Evolutionary conservation across 1,140 invertebrate genomes (phyloP), one percentile per base, ranked within the genome.

Genomic region (Drosophila simulans): DNA sequence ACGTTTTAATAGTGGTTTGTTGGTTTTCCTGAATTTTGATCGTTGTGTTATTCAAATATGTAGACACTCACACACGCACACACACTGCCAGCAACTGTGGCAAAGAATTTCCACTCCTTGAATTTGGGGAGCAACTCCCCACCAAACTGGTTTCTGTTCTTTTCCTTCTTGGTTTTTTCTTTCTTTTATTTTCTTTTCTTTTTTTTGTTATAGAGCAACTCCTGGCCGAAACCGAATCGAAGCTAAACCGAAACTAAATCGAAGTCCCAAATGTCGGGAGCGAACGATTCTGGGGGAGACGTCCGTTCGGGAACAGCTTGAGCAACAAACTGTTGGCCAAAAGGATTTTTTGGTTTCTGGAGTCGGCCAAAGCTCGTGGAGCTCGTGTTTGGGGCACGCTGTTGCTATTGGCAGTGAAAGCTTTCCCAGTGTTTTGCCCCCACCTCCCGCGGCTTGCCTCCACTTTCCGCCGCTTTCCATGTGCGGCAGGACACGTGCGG

Each of bases 241-340:
- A 59, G 37, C 31, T 31, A 31, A 31, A 31, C 56, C 66, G 72
- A 74, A 54, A 58, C 48, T 69, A 17, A 71, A 51, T 42, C 69
- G 55, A 60, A 55, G 60, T 55, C 48, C 59, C 31, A 42, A 42
- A 22, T 54, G 60, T 60, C 17, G 25, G 59, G 46, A 51, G 57
- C 56, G 58, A 58, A 52, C 48, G 40, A 34, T 54, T 65, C 75
- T 58, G 56, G 27, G 40, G 27, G 22, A 68, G 62, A 80, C 83
- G 84, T 88, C 83, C 83, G 84, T 80, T 89, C 49, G 64, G 76
- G 59, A 71, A 45, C 71, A 84, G 84, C 59, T 82, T 84, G 55
- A 89, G 77, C 84, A 88, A 89, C 83, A 88, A 88, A 88, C 83
- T 88, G 83, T 88, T 88, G 84, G 63, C 63, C 53, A 54, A 43